Evolutionary conservation across 2,113 vertebrate species (phyloP), one percentile per base, ranked within the genome.

Genomic region (Pygoscelis adeliae): DNA sequence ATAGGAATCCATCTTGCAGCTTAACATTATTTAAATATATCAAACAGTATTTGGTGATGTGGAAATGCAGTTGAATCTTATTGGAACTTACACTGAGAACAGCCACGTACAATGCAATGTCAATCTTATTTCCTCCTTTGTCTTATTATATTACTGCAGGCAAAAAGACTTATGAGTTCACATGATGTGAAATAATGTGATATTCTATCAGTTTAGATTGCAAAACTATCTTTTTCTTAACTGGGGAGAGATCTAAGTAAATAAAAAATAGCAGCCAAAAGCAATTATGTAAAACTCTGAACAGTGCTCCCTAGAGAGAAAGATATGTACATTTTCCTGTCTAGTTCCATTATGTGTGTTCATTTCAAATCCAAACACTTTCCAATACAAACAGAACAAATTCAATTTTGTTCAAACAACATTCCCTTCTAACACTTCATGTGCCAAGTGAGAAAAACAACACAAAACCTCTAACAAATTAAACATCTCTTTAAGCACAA

Each of bases 231-330:
- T 69, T 89, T 93, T 93, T 34, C 71, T 92, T 87, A 90, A 44
- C 53, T 69, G 34, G 15, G 20, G 42, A 82, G 58, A 81, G 15
- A 44, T 27, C 72, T 30, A 83, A 89, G 76, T 93, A 96, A 95
- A 88, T 83, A 96, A 94, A 85, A 67, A 95, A 85, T 44, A 89
- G 23, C 53, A 90, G 58, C 79, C 92, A 96, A 87, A 93, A 83
- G 56, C 86, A 93, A 95, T 97, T 94, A 96, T 87, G 81, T 76
- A 90, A 79, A 96, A 83, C 40, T 83, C 65, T 91, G 83, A 95
- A 50, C 23, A 66, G 38, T 65, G 70, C 73, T 92, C 95, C 78
- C 69, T 70, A 59, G 46, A 89, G 87, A 94, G 44, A 92, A 94
- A 92, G 70, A 86, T 77, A 90, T 17, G 29, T 58, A 71, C 53